Base-by-base conservation (phyloP, 2,888 invertebrate genomes). In the Parnassius orleans region DNA sequence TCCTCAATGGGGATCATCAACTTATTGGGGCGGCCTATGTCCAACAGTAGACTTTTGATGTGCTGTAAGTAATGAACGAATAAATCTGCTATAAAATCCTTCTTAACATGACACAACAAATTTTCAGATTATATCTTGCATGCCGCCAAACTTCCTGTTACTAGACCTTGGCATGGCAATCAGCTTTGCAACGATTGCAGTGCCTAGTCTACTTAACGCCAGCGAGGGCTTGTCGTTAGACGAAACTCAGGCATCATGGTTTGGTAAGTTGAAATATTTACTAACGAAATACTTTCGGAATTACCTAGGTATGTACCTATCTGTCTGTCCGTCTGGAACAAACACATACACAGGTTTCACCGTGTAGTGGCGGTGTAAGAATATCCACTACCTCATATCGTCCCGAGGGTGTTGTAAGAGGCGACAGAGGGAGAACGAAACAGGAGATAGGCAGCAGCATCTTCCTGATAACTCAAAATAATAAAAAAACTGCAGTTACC, bases 161-260 rank as follows among this genome's bases (percentile, higher is more conserved):
- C 71, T 93, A 67, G 93, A 93, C 69, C 77, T 93, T 43, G 93
- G 93, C 0, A 90, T 93, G 91, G 91, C 93, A 0, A 78, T 93
- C 55, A 92, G 91, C 61, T 93, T 93, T 70, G 84, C 93, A 1
- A 93, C 93, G 1, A 92, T 93, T 53, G 90, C 92, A 0, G 83
- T 93, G 44, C 92, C 93, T 1, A 91, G 89, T 9, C 81, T 93
- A 1, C 83, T 92, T 1, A 87, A 92, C 12, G 83, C 91, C 0
- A 75, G 79, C 0, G 81, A 83, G 11, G 87, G 84, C 0, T 71
- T 93, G 2, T 85, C 88, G 0, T 78, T 93, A 51, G 81, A 87
- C 53, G 87, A 92, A 19, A 79, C 78, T 1, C 87, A 93, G 68
- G 93, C 93, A 0, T 93, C 93, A 3, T 93, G 93, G 93, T 93